These are phyloP conservation scores for Physeter macrocephalus DNA, from an alignment of 2,113 vertebrate genomes.

Conservation along the genomic window DNA sequence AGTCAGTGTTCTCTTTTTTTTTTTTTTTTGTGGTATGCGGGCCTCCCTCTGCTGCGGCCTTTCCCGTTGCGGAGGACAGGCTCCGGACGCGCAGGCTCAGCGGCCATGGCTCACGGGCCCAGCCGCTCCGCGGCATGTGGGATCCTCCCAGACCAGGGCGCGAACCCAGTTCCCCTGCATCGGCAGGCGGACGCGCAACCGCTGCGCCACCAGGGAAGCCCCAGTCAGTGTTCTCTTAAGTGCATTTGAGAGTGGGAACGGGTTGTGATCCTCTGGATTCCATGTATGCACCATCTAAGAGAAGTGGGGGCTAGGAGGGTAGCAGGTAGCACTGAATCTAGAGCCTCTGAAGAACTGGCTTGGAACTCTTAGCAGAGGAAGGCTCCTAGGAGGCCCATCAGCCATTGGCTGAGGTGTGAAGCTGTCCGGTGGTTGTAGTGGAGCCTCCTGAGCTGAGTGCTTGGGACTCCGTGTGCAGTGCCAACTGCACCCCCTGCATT, in stretches of 20 bases:
- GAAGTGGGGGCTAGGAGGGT: background rate
- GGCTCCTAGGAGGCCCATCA: background rate
- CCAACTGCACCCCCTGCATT: background rate
- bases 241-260: background rate
- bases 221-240: background rate
- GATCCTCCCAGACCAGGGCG: too few relatives aligned
- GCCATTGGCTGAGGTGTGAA: background rate
- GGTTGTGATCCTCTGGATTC: background rate
- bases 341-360: background rate
- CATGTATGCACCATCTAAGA: background rate
- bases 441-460: background rate
- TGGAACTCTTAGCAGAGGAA: background rate
- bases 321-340: background rate
- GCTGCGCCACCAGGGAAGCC: too few relatives aligned
- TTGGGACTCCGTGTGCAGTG: background rate
- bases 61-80: too few relatives aligned
- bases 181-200: too few relatives aligned
- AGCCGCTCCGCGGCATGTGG: too few relatives aligned
- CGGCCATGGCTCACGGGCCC: too few relatives aligned
- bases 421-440: background rate
- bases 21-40: too few relatives aligned
- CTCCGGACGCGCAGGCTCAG: too few relatives aligned
- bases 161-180: too few relatives aligned
- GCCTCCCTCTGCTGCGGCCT: too few relatives aligned
- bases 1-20: background rate